These are phyloP conservation scores for Colletes latitarsis DNA, from an alignment of 1,140 invertebrate species.

Conservation along the genomic window DNA sequence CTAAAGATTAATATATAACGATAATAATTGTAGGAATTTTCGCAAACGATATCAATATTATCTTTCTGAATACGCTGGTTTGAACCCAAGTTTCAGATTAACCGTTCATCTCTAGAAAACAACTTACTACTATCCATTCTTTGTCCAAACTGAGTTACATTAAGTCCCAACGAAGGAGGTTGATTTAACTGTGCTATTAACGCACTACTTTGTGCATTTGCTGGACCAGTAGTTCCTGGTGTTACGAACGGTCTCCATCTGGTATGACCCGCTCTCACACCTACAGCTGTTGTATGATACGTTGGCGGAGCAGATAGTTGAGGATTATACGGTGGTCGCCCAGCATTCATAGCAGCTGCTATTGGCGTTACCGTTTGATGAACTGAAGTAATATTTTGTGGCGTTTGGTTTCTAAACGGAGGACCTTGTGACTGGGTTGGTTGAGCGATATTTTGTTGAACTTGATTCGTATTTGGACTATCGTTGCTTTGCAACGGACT, in stretches of 20 bases:
- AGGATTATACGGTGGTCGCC: constrained; percentile 76
- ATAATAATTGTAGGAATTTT: too few relatives aligned
- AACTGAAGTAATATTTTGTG: constrained; percentile 76
- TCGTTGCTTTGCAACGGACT: constrained; percentile 83
- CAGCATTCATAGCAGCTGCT: constrained; percentile 68
- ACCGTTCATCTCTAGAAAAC: neutral
- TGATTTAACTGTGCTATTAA: constrained; percentile 87
- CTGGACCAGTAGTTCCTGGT: constrained; percentile 73
- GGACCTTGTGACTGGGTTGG: constrained; percentile 71
- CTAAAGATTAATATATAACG: neutral
- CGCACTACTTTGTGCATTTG: constrained; percentile 81
- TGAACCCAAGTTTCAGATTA: too few relatives aligned
- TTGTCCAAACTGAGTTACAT: constrained; percentile 80
- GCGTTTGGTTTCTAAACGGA: constrained; percentile 73
- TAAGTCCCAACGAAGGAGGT: constrained; percentile 82
- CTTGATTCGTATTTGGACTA: constrained; percentile 81
- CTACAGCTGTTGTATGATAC: constrained; percentile 77
- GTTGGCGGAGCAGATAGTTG: constrained; percentile 82
- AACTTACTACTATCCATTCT: constrained; percentile 80
- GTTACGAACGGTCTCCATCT: constrained; percentile 77
- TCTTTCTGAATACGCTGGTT: too few relatives aligned
- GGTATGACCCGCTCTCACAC: constrained; percentile 68
- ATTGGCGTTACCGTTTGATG: constrained; percentile 73
- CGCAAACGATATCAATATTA: too few relatives aligned
- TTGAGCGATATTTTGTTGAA: constrained; percentile 73